A percentile compares a stretch with the other conserved stretches of the same genome.
These are phyloP conservation scores for Zosterops hypoxanthus DNA, from an alignment of 2,113 vertebrate genomes.

Conservation along the genomic window DNA sequence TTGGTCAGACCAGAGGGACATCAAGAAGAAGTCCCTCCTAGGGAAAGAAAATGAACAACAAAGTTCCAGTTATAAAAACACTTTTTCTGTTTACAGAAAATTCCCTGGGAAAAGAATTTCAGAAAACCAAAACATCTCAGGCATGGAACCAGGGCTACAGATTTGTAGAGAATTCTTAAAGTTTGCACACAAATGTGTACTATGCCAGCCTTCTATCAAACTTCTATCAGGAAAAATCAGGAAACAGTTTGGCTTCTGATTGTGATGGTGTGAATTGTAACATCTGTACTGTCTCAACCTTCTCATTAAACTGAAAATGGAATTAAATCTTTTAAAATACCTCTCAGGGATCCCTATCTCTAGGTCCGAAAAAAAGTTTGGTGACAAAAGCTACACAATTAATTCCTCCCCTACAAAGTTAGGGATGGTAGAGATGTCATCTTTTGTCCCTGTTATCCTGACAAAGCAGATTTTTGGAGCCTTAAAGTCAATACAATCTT, in stretches of 20 bases:
- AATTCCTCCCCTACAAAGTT: not conserved
- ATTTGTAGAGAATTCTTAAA: not conserved
- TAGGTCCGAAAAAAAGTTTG: not conserved
- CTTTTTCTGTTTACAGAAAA: too few species aligned
- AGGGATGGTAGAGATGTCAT: rapidly evolving
- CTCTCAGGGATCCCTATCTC: not conserved
- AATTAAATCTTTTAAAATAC: not conserved
- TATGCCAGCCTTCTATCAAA: not conserved
- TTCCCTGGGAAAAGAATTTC: too few species aligned
- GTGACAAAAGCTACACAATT: not conserved
- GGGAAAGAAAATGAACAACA: too few species aligned
- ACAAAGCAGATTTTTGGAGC: not conserved
- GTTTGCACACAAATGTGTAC: not conserved
- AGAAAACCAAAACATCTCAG: too few species aligned
- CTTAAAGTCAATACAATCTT: not conserved
- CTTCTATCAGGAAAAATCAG: not conserved
- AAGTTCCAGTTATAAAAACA: too few species aligned
- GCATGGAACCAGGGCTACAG: not conserved
- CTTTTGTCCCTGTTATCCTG: not conserved
- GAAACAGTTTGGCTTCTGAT: not conserved
- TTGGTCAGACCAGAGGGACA: too few species aligned
- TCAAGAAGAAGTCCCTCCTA: too few species aligned
- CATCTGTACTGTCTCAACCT: not conserved
- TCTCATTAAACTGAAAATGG: not conserved
- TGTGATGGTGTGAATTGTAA: not conserved